Evolutionary conservation across 1,140 invertebrate species (phyloP), one percentile per base, ranked within the genome.

Genomic region (Penaeus chinensis): DNA sequence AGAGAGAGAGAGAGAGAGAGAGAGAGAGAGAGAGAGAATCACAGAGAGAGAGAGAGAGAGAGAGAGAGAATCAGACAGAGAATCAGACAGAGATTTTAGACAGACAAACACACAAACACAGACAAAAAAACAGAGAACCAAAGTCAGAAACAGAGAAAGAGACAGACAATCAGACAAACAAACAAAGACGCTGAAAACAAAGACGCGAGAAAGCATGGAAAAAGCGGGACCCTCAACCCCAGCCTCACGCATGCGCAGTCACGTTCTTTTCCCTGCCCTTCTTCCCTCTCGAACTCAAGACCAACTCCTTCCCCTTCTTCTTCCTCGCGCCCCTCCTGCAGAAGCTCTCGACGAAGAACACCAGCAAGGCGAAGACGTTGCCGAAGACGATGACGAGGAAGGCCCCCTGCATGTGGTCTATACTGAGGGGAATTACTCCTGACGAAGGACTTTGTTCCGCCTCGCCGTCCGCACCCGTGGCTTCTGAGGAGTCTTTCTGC

Each of bases 381-480:
- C 79, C 79, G 27, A 81, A 61, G 24, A 22, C 47, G 3, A 81
- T 19, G 79, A 81, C 62, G 61, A 24, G 27, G 79, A 81, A 81
- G 79, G n/a, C 47, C 7, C 79, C 79, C 18, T 81, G 79, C 79
- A 63, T 81, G 79, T 81, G 79, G 37, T 62, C 60, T 27, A 63
- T 81, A 2, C 54, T 81, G n/a, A 81, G 79, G 60, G 79, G 79
- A 16, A 81, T 81, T 13, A 81, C 42, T n/a, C 79, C 79, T 10
- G 20, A 61, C 22, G 47, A n/a, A 18, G 10, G 0, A 11, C n/a
- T 62, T 19, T 0, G 27, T 2, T 27, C 60, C 4, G 11, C 60
- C 24, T 13, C 79, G 32, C 32, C 32, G n/a, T 10, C 20, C n/a
- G 47, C 54, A 27, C n/a, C 1, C 5, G 47, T 63, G 22, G 54